A percentile compares a stretch with the other conserved stretches of the same genome.
These are phyloP conservation scores for Steinernema feltiae DNA, from an alignment of 1,140 invertebrate genomes.

Conservation along the genomic window DNA sequence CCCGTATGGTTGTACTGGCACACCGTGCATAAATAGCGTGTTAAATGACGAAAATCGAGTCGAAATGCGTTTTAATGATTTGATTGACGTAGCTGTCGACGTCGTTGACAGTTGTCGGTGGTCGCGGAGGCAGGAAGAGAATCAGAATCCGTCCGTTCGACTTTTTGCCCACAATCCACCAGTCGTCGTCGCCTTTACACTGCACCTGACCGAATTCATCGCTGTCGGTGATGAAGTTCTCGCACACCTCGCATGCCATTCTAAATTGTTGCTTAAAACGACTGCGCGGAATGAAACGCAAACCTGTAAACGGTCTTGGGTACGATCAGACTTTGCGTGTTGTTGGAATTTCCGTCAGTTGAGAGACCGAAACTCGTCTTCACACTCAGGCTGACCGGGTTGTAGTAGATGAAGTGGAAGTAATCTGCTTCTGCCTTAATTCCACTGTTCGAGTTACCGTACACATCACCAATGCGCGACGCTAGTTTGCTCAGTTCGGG, in stretches of 20 bases:
- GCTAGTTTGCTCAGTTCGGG: constrained; percentile 31
- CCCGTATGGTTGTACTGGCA: neutral
- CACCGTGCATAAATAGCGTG: neutral
- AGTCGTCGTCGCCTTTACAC: constrained; percentile 34
- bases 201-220: constrained; percentile 37
- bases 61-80: constrained; percentile 38
- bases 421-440: constrained; percentile 17
- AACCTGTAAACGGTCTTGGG: constrained; percentile 27
- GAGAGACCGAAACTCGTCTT: constrained; percentile 16
- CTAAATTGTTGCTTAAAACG: constrained; percentile 18
- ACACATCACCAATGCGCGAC: constrained; percentile 33
- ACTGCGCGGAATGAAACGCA: neutral
- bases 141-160: constrained; percentile 31
- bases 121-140: constrained; percentile 28
- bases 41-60: constrained; percentile 22
- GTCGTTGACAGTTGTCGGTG: constrained; percentile 27
- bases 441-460: constrained; percentile 9
- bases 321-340: constrained; percentile 20
- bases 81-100: constrained; percentile 19
- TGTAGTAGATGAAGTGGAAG: constrained; percentile 43
- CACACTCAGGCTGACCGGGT: constrained; percentile 23
- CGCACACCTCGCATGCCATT: constrained; percentile 30
- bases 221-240: constrained; percentile 22
- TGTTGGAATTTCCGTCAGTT: constrained; percentile 16
- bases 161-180: constrained; percentile 39